phyloP scores from a whole-genome alignment of 2,797 vertebrate species.

The Lophius americanus region DNA sequence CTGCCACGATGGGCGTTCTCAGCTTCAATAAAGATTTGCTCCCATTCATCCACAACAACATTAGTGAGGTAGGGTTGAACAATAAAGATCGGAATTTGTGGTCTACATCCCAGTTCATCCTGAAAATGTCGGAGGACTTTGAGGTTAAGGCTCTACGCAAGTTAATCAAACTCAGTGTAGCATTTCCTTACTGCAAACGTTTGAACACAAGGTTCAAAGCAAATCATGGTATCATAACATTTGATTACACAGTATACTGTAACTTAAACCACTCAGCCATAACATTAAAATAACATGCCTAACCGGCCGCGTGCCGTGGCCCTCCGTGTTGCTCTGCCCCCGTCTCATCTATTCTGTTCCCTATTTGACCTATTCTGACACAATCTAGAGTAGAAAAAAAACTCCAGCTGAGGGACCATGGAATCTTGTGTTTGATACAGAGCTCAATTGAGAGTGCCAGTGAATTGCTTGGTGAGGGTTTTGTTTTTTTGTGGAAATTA shows the following conservation, averaged over 20 bases:
- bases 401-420: not conserved
- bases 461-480: not conserved
- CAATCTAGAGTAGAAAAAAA: not conserved
- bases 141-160: not conserved
- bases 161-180: not conserved
- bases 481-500: slow-evolving; percentile 16
- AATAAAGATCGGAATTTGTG: not conserved
- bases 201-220: no score
- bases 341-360: not conserved
- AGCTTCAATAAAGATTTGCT: not conserved
- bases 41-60: not conserved
- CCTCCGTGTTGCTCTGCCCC: no score
- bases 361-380: not conserved
- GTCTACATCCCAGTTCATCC: not conserved
- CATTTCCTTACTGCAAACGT: no score
- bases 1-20: no score
- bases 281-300: no score
- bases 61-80: not conserved
- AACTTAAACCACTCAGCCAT: no score
- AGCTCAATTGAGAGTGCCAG: not conserved
- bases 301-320: no score
- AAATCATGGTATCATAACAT: no score
- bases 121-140: not conserved
- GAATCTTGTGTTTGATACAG: not conserved
- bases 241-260: no score